A percentile compares a stretch with the other conserved stretches of the same genome.
phyloP scores from a whole-genome alignment of 2,797 vertebrate species.

The Threskiornis aethiopicus region DNA sequence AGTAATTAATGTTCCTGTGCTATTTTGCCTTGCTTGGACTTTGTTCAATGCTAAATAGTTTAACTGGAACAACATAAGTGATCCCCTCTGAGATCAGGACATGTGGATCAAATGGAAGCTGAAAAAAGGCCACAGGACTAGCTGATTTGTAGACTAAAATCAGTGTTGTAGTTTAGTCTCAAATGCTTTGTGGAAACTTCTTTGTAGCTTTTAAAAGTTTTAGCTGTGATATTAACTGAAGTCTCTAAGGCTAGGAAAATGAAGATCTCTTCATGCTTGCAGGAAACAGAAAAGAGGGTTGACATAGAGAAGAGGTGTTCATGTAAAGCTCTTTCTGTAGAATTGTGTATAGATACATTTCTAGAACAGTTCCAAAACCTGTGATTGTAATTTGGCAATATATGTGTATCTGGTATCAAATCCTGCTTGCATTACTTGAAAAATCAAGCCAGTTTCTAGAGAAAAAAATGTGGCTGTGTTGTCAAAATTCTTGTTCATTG shows the following conservation, averaged over 20 bases:
- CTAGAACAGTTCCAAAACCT: not conserved
- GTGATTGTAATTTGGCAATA: not conserved
- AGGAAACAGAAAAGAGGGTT: not conserved
- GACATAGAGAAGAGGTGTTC: not conserved
- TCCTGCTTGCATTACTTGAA: not conserved
- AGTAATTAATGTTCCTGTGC: not conserved
- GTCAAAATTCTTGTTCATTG: not conserved
- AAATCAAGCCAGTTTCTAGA: not conserved
- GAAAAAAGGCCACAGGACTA: not conserved
- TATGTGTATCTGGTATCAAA: not conserved
- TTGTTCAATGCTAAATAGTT: constrained; percentile 40
- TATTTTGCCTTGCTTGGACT: constrained; percentile 37
- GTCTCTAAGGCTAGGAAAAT: not conserved
- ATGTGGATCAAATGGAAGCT: not conserved
- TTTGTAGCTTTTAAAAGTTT: not conserved
- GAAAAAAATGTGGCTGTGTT: not conserved
- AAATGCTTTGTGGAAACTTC: not conserved
- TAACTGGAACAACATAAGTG: constrained; percentile 1
- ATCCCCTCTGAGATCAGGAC: not conserved
- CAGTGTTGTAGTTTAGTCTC: not conserved
- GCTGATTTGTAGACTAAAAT: not conserved
- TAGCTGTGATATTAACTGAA: not conserved
- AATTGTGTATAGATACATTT: not conserved
- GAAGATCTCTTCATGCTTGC: not conserved
- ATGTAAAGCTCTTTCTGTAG: not conserved